phyloP scores from a whole-genome alignment of 2,888 invertebrate genomes.

The Erebia epiphron region DNA sequence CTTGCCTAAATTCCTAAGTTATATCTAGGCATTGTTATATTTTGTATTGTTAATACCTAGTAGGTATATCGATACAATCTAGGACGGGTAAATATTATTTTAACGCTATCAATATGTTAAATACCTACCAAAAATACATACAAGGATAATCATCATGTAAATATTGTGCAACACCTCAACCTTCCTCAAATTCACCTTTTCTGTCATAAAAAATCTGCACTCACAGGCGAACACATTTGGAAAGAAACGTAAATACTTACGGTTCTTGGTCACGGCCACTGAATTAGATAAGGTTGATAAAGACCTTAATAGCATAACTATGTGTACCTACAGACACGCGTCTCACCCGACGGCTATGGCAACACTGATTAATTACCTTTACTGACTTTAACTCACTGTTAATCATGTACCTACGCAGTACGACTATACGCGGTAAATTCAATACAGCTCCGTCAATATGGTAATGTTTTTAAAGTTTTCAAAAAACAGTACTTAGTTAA shows the following conservation, averaged over 20 bases:
- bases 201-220: background rate
- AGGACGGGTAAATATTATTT: too few relatives aligned
- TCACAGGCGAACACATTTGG: background rate
- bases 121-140: too few relatives aligned
- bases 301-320: conserved; percentile 58
- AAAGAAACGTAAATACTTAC: conserved; percentile 51
- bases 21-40: too few relatives aligned
- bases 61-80: too few relatives aligned
- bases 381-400: background rate
- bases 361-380: conserved; percentile 23
- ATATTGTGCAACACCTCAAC: background rate
- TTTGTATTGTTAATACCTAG: too few relatives aligned
- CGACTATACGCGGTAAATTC: too few relatives aligned
- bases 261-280: conserved; percentile 45
- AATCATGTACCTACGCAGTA: too few relatives aligned
- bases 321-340: conserved; percentile 26
- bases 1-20: too few relatives aligned
- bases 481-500: too few relatives aligned
- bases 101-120: too few relatives aligned
- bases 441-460: too few relatives aligned
- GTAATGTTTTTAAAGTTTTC: too few relatives aligned
- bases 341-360: conserved; percentile 20
- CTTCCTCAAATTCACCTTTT: background rate
- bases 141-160: background rate
- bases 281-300: conserved; percentile 49